phyloP scores from a whole-genome alignment of 2,797 vertebrate genomes.

The Poliocrania exsul region DNA sequence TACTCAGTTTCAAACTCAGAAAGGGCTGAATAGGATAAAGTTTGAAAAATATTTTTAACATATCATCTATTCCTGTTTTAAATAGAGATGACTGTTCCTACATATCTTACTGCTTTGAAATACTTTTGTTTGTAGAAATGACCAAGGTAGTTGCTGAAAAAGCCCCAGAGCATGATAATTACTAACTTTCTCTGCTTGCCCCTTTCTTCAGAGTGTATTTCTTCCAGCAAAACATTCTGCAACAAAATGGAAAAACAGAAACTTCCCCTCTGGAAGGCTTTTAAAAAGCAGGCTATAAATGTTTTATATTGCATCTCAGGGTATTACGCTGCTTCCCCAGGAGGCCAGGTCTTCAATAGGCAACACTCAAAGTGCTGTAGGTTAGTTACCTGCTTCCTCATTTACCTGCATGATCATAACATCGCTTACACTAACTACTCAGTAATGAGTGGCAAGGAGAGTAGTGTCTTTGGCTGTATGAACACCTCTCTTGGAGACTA shows the following conservation, averaged over 20 bases:
- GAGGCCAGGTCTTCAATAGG: not conserved
- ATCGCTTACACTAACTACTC: not conserved
- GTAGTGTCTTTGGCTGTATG: not conserved
- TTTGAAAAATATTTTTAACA: not conserved
- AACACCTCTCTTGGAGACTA: not conserved
- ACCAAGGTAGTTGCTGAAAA: not conserved
- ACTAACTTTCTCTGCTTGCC: not conserved
- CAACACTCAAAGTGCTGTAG: not conserved
- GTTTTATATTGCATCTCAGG: constrained; percentile 35
- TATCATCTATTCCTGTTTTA: not conserved
- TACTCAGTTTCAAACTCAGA: not conserved
- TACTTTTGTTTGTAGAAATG: not conserved
- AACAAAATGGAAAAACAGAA: constrained; percentile 34
- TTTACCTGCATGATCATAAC: not conserved
- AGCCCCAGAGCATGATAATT: not conserved
- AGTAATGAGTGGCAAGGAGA: constrained; percentile 1
- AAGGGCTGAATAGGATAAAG: not conserved
- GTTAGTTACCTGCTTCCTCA: constrained; percentile 27
- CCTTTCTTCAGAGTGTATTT: not conserved
- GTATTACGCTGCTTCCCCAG: constrained; percentile 1
- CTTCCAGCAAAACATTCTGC: not conserved
- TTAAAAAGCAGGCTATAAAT: constrained; percentile 40
- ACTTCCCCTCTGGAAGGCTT: constrained; percentile 20
- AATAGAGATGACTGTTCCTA: not conserved
- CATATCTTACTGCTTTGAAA: not conserved